Evolutionary conservation across 2,888 invertebrate species (phyloP), one percentile per base, ranked within the genome.

Genomic region (Imbricaverruca yamaguchii): DNA sequence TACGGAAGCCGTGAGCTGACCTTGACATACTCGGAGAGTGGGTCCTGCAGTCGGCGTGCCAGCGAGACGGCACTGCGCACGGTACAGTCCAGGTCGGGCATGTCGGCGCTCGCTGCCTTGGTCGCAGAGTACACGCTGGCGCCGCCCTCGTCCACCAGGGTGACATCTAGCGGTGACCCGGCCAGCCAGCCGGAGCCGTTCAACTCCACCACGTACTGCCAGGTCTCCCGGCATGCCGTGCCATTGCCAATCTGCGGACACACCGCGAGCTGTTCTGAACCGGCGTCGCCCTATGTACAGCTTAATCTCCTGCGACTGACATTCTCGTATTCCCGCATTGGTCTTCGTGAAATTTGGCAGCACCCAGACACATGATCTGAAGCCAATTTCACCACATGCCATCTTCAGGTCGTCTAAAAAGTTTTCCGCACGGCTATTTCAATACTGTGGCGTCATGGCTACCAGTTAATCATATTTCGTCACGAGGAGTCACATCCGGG

Each of bases 41-140:
- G 97, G 88, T 97, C 96, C 86, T 96, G 92, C 0, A 97, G 89
- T 85, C 97, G 90, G 85, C 97, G 90, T 0, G 96, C 96, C 83
- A 97, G 93, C 0, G 89, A 89, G 39, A 89, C 89, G 84, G 93
- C 93, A 86, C 93, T 92, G 85, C 96, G 92, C 61, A 95, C 87
- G 86, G 94, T 95, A 2, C 92, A 92, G 86, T 96, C 95, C 88
- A 96, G 89, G 80, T 91, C 88, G 0, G 94, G 93, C 86, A 97
- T 93, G 87, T 97, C 97, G 87, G 91, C 86, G 84, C 91, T 91
- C 0, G 96, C 97, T 86, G 93, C 92, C 79, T 92, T 90, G 84
- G 95, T 93, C 82, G 95, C 93, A 18, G 96, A 96, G 87, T 97
- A 97, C 85, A 96, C 93, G 0, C 96, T 97, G 0, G 96, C 95